phyloP scores from a whole-genome alignment of 2,113 vertebrate species.

The Hymenochirus boettgeri region DNA sequence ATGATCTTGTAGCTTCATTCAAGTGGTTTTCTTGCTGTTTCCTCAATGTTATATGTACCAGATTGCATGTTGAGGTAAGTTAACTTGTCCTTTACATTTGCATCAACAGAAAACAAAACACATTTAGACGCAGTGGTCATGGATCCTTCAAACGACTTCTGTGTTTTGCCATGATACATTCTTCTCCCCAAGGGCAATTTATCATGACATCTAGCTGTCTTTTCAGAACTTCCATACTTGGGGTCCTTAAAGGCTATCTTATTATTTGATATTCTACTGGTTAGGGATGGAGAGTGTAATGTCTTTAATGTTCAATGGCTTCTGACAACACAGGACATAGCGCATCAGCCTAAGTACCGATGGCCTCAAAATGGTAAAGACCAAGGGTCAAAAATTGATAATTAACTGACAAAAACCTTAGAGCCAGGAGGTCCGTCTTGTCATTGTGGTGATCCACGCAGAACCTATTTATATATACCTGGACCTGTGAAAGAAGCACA shows the following conservation, averaged over 20 bases:
- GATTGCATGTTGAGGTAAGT: not conserved
- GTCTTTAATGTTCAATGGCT: constrained; percentile 8
- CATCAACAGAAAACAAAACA: not conserved
- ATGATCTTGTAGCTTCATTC: not conserved
- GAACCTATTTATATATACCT: constrained; percentile 73
- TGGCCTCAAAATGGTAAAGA: constrained; percentile 84
- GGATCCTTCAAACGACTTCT: not conserved
- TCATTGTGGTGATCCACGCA: not conserved
- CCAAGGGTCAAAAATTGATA: constrained; percentile 89
- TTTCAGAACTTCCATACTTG: not conserved
- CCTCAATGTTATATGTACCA: no score
- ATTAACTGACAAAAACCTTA: constrained; percentile 85
- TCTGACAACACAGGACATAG: constrained; percentile 61
- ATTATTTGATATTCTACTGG: constrained; percentile 5
- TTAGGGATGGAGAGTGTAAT: not conserved
- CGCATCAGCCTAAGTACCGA: constrained; percentile 71
- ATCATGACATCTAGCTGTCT: constrained; percentile 27
- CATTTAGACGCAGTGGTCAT: not conserved
- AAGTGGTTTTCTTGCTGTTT: not conserved
- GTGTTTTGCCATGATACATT: not conserved
- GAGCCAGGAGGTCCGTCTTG: constrained; percentile 64
- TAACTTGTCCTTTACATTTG: not conserved
- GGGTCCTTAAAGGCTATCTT: constrained; percentile 34
- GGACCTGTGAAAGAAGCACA: constrained; percentile 63
- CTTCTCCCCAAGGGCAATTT: constrained; percentile 32